Conservation (phyloP, 1,140 invertebrate genomes). For the Cephus cinctus region DNA sequence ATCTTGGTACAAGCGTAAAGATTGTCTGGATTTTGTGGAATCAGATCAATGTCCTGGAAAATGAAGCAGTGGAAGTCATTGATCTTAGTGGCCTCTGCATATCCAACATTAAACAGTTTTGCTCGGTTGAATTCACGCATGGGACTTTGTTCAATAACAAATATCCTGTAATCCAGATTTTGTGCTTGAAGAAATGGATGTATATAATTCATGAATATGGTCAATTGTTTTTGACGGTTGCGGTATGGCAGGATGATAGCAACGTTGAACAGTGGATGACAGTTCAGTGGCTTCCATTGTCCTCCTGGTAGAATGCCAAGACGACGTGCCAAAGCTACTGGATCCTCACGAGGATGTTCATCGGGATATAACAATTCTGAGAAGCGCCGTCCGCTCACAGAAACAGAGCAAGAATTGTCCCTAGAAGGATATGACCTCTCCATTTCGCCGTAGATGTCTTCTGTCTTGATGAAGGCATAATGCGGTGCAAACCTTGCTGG, state of each 20-base stretch:
- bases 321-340: slow-evolving; percentile 34
- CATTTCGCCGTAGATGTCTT: slow-evolving; percentile 47
- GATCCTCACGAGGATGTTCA: slow-evolving; percentile 38
- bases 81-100: slow-evolving; percentile 69
- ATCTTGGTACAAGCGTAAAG: slow-evolving; percentile 86
- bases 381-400: slow-evolving; percentile 17
- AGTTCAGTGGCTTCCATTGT: slow-evolving; percentile 70
- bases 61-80: slow-evolving; percentile 84
- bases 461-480: slow-evolving; percentile 44
- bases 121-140: slow-evolving; percentile 86
- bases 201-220: slow-evolving; percentile 81
- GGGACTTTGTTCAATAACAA: slow-evolving; percentile 85
- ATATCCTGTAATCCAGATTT: slow-evolving; percentile 83
- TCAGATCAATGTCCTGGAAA: slow-evolving; percentile 93
- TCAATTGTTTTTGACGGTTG: slow-evolving; percentile 77
- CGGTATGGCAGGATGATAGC: slow-evolving; percentile 89
- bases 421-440: slow-evolving; percentile 42
- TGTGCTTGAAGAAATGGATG: slow-evolving; percentile 88
- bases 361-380: slow-evolving; percentile 45
- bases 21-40: slow-evolving; percentile 87
- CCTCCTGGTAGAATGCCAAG: slow-evolving; percentile 61
- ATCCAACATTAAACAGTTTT: slow-evolving; percentile 92
- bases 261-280: slow-evolving; percentile 73
- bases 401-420: slow-evolving; percentile 43
- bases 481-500: slow-evolving; percentile 51